Evolutionary conservation across 2,797 vertebrate genomes (phyloP), one percentile per base, ranked within the genome.

Genomic region (Enteromius unitaeniatus): DNA sequence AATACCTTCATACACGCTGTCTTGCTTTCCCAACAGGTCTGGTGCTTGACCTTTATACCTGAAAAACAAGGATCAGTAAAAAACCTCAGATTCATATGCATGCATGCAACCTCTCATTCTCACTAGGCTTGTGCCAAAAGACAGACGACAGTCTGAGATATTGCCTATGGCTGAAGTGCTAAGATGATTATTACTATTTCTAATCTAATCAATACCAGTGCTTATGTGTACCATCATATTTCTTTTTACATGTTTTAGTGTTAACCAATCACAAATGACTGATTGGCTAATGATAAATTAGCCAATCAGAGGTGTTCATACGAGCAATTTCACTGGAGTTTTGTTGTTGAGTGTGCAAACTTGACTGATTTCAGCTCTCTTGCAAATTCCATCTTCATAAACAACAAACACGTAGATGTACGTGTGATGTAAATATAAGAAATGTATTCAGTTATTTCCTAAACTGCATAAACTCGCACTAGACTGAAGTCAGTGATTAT

Each of bases 11-110:
- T 99, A 99, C 21, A 99, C 97, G 78, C 97, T 99, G 92, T 99
- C 98, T 90, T 99, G 98, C 91, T 99, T 99, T 40, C 98, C 98
- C 93, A 99, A 95, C 68, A 99, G 95, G 91, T 99, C 98, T 1
- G 97, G 98, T 88, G 98, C 98, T 88, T 99, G 98, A 9, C 98
- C 98, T 89, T 97, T 99, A 88, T 98, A 99, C 88, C 98, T 99
- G 90, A 75, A 91, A 68, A 78, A 49, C 0, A 88, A 69, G 90
- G 79, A 84, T 89, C 70, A 42, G 21, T 26, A 17, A 77, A 47
- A 15, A 62, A 26, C 2, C 6, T 75, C 17, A 40, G 9, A 73
- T 40, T 23, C 2, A 26, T 58, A 17, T 6, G 9, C 14, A 45
- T 7, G 2, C 2, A 21, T 17, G 21, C 40, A 11, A 19, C 64